These are phyloP conservation scores for Anthopleura xanthogrammica DNA, from an alignment of 92 coral and sea anemone species.

Conservation along the genomic window DNA sequence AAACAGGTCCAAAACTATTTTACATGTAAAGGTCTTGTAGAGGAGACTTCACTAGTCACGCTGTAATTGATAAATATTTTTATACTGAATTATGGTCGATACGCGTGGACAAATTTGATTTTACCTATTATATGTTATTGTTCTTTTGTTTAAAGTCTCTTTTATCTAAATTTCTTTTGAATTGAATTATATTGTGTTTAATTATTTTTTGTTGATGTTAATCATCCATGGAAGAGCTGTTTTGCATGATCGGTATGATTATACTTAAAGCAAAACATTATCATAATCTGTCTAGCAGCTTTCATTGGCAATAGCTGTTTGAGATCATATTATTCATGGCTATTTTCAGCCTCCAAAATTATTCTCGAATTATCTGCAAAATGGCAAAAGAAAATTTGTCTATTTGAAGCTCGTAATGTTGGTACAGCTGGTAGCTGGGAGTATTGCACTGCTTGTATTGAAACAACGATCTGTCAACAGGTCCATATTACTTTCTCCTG, in stretches of 20 bases:
- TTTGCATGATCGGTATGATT: neutral
- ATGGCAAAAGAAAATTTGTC: too few species aligned
- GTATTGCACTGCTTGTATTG: too few species aligned
- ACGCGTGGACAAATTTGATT: neutral
- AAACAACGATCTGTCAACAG: too few species aligned
- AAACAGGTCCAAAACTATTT: neutral
- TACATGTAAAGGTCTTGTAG: neutral
- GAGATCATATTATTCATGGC: too few species aligned
- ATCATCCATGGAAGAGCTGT: neutral
- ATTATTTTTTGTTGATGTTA: neutral
- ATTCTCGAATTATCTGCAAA: too few species aligned
- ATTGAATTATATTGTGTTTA: neutral
- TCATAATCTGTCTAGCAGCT: too few species aligned
- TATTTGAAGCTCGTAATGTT: too few species aligned
- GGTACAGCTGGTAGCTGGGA: too few species aligned
- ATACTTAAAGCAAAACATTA: neutral
- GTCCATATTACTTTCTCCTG: too few species aligned
- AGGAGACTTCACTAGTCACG: neutral
- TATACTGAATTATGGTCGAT: neutral
- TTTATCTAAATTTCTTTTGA: neutral
- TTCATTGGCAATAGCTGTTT: too few species aligned
- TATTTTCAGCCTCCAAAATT: too few species aligned
- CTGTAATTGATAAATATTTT: neutral
- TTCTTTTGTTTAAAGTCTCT: neutral
- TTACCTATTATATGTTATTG: neutral